These are phyloP conservation scores for Cossypha polioptera DNA, from an alignment of 2,797 vertebrate species.

Conservation along the genomic window DNA sequence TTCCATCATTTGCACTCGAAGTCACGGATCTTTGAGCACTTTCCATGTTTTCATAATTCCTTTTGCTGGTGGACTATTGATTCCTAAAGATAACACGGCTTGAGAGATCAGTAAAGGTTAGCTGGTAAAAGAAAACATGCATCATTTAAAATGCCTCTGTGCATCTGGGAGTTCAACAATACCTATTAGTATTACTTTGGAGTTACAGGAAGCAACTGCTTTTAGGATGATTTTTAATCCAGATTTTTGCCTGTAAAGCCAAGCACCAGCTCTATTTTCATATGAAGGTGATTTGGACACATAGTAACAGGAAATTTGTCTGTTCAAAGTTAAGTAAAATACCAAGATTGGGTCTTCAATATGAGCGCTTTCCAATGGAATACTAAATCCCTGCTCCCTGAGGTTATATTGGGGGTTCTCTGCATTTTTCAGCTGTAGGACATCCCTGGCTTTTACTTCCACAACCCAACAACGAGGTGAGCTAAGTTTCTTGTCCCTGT, in stretches of 20 bases:
- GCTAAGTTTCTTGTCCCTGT: neutral
- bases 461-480: fast-evolving
- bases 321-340: neutral
- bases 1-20: neutral
- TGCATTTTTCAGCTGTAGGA: neutral
- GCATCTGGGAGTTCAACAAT: neutral
- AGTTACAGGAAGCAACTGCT: neutral
- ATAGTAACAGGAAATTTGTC: neutral
- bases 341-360: neutral
- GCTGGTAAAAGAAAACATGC: slow-evolving; percentile 17
- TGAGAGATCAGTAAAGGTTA: slow-evolving; percentile 27
- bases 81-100: slow-evolving; percentile 23
- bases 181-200: slow-evolving; percentile 19
- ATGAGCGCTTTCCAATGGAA: neutral
- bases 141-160: slow-evolving; percentile 23
- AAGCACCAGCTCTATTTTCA: neutral
- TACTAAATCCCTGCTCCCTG: neutral
- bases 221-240: slow-evolving; percentile 13
- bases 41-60: neutral
- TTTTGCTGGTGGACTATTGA: slow-evolving; percentile 16
- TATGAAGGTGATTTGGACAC: neutral
- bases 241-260: neutral
- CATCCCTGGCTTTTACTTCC: neutral
- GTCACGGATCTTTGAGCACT: neutral
- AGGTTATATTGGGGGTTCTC: neutral